Conservation (phyloP, 2,113 vertebrate genomes). For the Bettongia penicillata region DNA sequence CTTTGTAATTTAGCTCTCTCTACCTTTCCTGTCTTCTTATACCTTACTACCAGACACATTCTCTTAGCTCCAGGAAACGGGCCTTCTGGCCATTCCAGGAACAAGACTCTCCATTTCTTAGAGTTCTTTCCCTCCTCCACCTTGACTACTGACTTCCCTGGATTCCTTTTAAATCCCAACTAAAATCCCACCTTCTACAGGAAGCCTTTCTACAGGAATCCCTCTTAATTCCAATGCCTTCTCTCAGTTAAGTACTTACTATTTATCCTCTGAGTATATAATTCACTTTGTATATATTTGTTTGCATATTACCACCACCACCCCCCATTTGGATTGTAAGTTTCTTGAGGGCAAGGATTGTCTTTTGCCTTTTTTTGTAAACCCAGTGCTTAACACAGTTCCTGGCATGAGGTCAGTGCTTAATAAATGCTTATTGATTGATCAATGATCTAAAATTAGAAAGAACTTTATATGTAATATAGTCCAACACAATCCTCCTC, state of each 20-base stretch:
- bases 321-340: background rate
- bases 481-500: background rate
- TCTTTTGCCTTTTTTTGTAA: background rate
- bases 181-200: background rate
- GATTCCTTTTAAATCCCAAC: background rate
- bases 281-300: background rate
- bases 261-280: background rate
- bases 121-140: background rate
- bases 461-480: background rate
- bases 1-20: background rate
- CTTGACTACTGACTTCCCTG: background rate
- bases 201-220: background rate
- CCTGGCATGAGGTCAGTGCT: background rate
- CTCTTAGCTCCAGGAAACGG: background rate
- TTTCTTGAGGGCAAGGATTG: background rate
- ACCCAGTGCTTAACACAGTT: background rate
- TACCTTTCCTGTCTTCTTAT: background rate
- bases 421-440: background rate
- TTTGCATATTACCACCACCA: background rate
- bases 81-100: background rate
- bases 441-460: background rate
- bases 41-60: background rate
- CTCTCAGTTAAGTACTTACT: background rate
- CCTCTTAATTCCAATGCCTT: background rate
- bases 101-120: background rate